Evolutionary conservation across 2,113 vertebrate species (phyloP), one percentile per base, ranked within the genome.

Genomic region (Lampris incognitus): DNA sequence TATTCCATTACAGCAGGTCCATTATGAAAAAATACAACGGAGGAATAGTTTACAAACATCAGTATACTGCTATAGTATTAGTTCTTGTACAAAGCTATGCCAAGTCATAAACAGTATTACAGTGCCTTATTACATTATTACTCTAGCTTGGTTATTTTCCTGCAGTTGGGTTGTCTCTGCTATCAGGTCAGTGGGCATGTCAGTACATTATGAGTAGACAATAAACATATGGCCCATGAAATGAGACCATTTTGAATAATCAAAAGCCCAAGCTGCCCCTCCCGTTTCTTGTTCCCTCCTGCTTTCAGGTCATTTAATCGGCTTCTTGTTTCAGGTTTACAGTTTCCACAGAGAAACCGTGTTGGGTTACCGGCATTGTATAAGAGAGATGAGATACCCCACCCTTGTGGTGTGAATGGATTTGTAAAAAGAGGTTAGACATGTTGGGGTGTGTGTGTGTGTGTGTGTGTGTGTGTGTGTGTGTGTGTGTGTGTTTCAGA

Each of bases 241-340:
- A 24, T 24, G 24, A 24, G 24, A 24, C 24, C 24, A 24, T 24
- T 24, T 24, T 24, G 24, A 24, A 24, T 24, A 24, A 24, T 24
- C 24, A 24, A 24, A 24, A 24, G 24, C 24, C 24, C 24, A 24
- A 24, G 24, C 24, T 24, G 24, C 24, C 24, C 24, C 24, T 2
- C 11, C 76, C 56, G 68, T 40, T 38, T 50, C 57, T 69, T 59
- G 7, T 49, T 76, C 84, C 56, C 76, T 74, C 2, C 66, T 79
- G 48, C 51, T 61, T 81, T 65, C 62, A 63, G 59, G 41, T 40
- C 6, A 4, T 83, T 79, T 69, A 85, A 70, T 84, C 71, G 48
- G 75, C 79, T 66, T 74, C 78, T 72, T 56, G 81, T 80, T 76
- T 92, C 89, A 71, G 76, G 76, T 92, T 89, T 77, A 85, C 82